Base-by-base conservation (phyloP, 2,888 invertebrate species). In the Drosophila atripex region DNA sequence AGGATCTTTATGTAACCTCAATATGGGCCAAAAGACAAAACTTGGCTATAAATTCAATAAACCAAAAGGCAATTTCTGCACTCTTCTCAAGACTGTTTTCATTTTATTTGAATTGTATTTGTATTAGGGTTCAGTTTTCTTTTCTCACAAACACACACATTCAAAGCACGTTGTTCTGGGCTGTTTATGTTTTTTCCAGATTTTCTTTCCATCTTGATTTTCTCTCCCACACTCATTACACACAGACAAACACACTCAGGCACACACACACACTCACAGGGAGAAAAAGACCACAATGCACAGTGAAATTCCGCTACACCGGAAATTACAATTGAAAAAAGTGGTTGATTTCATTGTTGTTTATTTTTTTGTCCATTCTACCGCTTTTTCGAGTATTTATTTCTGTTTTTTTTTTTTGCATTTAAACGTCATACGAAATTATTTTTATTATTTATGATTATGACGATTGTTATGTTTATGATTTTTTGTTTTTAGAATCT, bases 301-400 rank as follows among this genome's bases (percentile, higher is more conserved):
- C 75, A 82, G 76, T 66, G 76, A 80, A 84, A 86, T 86, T 88
- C 82, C 77, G 80, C 78, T 78, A 78, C 73, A 88, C 88, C 88
- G 88, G 88, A 88, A 80, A 83, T 86, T 71, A 80, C 80, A 88
- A 88, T 88, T 88, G 88, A 88, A 84, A 79, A 78, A 73, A 76
- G 79, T 80, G 82, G 70, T 82, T 76, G 54, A 8, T 52, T 25
- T 32, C 68, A 60, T 61, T 53, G 57, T 57, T 58, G 41, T 41
- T 64, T 58, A 35, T 28, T 35, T 41, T 38, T 32, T 45, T 53
- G 23, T 49, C 18, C 45, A 21, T 35, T 55, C 21, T 38, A 45
- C 50, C 47, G 38, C 21, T 28, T 41, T 56, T 38, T 61, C 49
- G 52, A 45, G 16, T 43, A n/a, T 30, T 30, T 43, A 35, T 32